These are phyloP conservation scores for Tubulanus polymorphus DNA, from an alignment of 2,888 invertebrate genomes.

Conservation along the genomic window DNA sequence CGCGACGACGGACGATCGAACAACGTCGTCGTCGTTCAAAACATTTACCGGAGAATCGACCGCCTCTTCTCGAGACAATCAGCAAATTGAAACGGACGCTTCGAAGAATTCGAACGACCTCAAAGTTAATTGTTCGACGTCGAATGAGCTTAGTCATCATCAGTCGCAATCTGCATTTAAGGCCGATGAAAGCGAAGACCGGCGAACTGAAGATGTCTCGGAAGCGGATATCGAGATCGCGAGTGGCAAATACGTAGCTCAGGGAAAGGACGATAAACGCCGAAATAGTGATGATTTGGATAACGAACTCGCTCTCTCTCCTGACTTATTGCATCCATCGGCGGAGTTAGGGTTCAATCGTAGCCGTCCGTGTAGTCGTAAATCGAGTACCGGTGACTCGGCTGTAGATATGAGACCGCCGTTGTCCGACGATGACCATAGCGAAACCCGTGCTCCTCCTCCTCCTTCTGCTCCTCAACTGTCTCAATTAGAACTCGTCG, in stretches of 20 bases:
- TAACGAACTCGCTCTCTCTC: not conserved
- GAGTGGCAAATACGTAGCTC: not conserved
- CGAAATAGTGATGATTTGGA: not conserved
- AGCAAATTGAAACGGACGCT: not conserved
- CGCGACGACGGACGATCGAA: not conserved
- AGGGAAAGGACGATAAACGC: not conserved
- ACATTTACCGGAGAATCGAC: not conserved
- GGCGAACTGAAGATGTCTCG: not conserved
- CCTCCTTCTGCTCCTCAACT: not conserved
- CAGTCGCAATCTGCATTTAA: not conserved
- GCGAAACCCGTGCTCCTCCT: not conserved
- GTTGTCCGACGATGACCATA: not conserved
- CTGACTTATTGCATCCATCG: not conserved
- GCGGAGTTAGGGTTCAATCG: not conserved
- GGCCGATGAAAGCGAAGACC: not conserved
- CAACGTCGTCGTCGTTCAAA: not conserved
- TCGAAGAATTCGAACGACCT: not conserved
- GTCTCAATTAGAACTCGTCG: not conserved
- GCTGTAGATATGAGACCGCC: not conserved
- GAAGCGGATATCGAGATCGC: not conserved
- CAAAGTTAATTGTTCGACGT: not conserved
- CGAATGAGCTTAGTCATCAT: not conserved
- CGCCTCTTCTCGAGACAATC: not conserved
- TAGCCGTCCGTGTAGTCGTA: not conserved
- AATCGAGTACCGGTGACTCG: constrained; percentile 1